Base-by-base conservation (phyloP, 1,140 invertebrate genomes). In the Temnothorax longispinosus region DNA sequence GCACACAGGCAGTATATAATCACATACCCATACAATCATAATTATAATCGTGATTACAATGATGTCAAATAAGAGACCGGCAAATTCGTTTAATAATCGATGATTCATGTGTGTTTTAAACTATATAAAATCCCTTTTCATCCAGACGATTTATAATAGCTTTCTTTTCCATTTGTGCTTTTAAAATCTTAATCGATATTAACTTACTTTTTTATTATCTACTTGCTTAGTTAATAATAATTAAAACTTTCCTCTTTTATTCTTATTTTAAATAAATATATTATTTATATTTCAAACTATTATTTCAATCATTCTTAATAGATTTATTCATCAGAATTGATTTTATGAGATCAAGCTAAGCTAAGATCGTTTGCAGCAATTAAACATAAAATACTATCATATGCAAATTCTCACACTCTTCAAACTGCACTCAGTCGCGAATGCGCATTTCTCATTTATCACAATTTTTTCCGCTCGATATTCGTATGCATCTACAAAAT, bases 401-500 rank as follows among this genome's bases (percentile, higher is more conserved):
- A 1, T 21, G 18, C 11, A 50, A 7, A 64, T 27, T 10, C 21
- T 13, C n/a, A 27, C 13, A 47, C 6, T 44, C 67, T 56, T 18
- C 6, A 72, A 71, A 44, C 54, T 18, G 8, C 32, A 52, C n/a
- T 67, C 27, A 3, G 0, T 52, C n/a, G 3, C n/a, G 3, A 62
- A 41, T 8, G 18, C 21, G 8, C 32, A 64, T 35, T 32, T 54
- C 41, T 8, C 15, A 32, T 8, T 67, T 41, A 41, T 54, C 13
- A 18, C 7, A 21, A 64, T 7, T 35, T n/a, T 69, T 52, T 54
- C 18, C 38, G 47, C 18, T 41, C 72, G 21, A 62, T 52, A 82
- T 75, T 75, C 52, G 41, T 80, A 56, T 35, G 18, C 65, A 58
- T 44, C 8, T 64, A 58, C 47, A 56, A 88, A 67, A 87, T 88